These are phyloP conservation scores for Zaprionus bogoriensis DNA, from an alignment of 2,888 invertebrate genomes.

Conservation along the genomic window DNA sequence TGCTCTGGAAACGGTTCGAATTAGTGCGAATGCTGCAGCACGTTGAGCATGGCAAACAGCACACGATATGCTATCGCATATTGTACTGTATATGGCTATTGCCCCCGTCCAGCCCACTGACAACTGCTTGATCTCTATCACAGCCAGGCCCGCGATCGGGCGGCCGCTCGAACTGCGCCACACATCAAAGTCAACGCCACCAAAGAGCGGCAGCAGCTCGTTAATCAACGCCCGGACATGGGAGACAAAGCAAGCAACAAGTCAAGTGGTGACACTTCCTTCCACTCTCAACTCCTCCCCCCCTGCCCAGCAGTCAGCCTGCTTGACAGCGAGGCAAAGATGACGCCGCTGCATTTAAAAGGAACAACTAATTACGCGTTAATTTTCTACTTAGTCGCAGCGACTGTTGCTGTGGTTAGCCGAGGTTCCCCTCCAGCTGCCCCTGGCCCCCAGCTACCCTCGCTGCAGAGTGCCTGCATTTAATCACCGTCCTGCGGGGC, in stretches of 20 bases:
- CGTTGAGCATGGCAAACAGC: too few species aligned
- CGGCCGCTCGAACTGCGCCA: too few species aligned
- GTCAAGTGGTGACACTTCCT: conserved; percentile 70
- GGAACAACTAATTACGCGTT: conserved; percentile 78
- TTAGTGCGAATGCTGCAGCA: not conserved
- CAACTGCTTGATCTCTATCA: too few species aligned
- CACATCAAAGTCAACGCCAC: too few species aligned
- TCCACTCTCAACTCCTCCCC: not conserved
- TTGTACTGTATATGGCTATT: too few species aligned
- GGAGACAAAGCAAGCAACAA: conserved; percentile 64
- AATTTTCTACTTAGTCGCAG: conserved; percentile 62
- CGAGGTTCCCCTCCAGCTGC: not conserved
- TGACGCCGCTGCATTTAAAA: conserved; percentile 61
- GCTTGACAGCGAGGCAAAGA: conserved; percentile 18
- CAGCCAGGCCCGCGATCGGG: too few species aligned
- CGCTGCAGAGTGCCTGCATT: not conserved
- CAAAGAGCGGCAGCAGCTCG: conserved; percentile 59
- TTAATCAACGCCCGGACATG: conserved; percentile 62
- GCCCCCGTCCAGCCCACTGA: too few species aligned
- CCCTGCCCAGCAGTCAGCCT: not conserved
- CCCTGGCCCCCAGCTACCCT: not conserved
- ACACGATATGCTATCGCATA: too few species aligned
- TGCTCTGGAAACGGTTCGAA: not conserved
- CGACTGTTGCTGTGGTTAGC: not conserved
- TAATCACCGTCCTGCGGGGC: conserved; percentile 20